A percentile compares a stretch with the other conserved stretches of the same genome.
phyloP scores from a whole-genome alignment of 2,797 vertebrate species.

The Nyctalus aviator region DNA sequence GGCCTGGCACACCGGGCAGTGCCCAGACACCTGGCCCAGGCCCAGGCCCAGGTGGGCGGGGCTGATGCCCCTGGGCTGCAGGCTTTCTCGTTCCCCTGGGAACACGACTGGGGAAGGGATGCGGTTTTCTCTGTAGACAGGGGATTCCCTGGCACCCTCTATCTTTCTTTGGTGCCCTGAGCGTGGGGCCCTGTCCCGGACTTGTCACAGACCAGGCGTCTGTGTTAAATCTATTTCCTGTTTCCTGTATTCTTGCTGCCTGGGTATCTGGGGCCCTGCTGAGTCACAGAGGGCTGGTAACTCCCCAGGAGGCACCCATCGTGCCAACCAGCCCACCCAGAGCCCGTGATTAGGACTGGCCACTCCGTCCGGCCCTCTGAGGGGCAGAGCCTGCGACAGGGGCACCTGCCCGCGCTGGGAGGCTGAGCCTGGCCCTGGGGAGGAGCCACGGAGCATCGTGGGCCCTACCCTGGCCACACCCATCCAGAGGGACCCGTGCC shows the following conservation, averaged over 20 bases:
- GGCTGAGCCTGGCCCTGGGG: background rate
- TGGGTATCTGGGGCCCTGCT: background rate
- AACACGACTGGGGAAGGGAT: accelerated
- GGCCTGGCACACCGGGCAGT: accelerated
- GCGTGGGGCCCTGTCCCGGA: background rate
- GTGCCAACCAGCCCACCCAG: background rate
- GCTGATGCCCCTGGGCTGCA: accelerated
- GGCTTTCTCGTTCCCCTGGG: background rate
- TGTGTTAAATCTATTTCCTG: background rate
- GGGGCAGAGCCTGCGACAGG: too few relatives aligned
- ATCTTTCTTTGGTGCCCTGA: background rate
- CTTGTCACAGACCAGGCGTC: background rate
- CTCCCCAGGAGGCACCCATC: background rate
- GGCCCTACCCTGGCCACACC: background rate
- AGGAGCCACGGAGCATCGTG: accelerated
- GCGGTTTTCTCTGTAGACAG: background rate
- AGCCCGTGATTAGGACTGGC: background rate
- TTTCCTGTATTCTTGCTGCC: background rate
- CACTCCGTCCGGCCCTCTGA: background rate
- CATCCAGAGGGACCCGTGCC: background rate
- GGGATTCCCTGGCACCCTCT: background rate
- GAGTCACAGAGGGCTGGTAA: background rate
- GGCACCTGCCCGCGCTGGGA: background rate
- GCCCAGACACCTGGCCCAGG: background rate
- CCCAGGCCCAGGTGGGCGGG: accelerated